phyloP scores from a whole-genome alignment of 2,113 vertebrate species.

The Agapornis roseicollis region DNA sequence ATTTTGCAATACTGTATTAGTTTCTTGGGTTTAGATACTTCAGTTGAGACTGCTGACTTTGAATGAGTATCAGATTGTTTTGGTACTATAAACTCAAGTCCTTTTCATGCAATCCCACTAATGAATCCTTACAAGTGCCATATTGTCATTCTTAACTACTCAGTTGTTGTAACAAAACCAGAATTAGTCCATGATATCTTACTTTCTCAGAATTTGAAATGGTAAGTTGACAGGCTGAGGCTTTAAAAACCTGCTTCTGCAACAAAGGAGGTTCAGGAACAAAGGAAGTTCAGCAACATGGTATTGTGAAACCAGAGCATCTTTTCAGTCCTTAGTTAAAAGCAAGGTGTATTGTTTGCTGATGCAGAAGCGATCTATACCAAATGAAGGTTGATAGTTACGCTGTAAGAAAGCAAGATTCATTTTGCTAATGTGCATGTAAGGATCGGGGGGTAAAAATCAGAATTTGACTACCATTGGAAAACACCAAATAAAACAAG shows the following conservation, averaged over 20 bases:
- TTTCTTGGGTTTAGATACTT: neutral
- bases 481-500: conserved; percentile 56
- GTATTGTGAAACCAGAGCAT: neutral
- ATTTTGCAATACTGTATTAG: neutral
- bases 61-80: neutral
- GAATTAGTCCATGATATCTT: neutral
- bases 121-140: neutral
- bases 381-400: neutral
- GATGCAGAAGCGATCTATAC: neutral
- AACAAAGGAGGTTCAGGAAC: neutral
- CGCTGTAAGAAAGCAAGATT: neutral
- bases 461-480: conserved; percentile 1
- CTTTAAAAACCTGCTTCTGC: neutral
- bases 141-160: neutral
- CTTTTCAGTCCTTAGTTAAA: neutral
- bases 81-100: neutral
- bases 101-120: neutral
- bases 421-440: conserved; percentile 20
- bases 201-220: too few relatives aligned
- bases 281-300: neutral
- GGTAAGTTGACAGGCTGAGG: neutral
- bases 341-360: neutral
- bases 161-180: neutral
- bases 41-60: neutral
- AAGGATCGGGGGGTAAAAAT: neutral